Base-by-base conservation (phyloP, 2,888 invertebrate species). In the Lasioglossum oenotherae region DNA sequence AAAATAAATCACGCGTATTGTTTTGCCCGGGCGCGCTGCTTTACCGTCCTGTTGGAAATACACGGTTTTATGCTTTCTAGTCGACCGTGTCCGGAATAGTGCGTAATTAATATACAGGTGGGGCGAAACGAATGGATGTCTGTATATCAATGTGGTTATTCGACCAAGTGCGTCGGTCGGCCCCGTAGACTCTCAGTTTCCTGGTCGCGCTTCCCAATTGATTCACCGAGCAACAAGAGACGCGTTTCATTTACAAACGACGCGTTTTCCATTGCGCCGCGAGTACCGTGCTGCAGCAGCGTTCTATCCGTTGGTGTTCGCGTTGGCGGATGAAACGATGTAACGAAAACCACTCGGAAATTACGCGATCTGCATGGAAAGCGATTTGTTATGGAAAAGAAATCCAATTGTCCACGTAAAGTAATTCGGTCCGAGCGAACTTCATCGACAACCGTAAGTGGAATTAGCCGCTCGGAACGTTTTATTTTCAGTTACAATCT, bases 1-100 rank as follows among this genome's bases (percentile, higher is more conserved):
- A 89, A 89, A 92, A 92, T 92, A 92, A 92, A 92, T 92, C 92
- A 92, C 88, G 79, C 74, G 80, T 80, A 92, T 92, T 92, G 92
- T 92, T 90, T 88, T 81, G 86, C 84, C 19, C 71, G 3, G 49
- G 0, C 23, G 53, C 88, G 81, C 84, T 88, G 86, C 90, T 91
- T 91, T 87, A 88, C 87, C 85, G 83, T 90, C 88, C 81, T 80
- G 77, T 85, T 85, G 84, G 83, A 90, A 89, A 84, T 87, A 76
- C 77, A 76, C 78, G 82, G 74, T 57, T 57, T 23, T 49, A 76
- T n/a, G 60, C 72, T 19, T 46, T 35, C 74, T 69, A 80, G 57
- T 74, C 71, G 71, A 12, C 46, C 60, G 75, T 72, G 81, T 81
- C 81, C 60, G 81, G n/a, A 81, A 64, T 71, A 69, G 81, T 72